phyloP scores from a whole-genome alignment of 1,140 invertebrate species.

The Pseudomyrmex dendroicus region DNA sequence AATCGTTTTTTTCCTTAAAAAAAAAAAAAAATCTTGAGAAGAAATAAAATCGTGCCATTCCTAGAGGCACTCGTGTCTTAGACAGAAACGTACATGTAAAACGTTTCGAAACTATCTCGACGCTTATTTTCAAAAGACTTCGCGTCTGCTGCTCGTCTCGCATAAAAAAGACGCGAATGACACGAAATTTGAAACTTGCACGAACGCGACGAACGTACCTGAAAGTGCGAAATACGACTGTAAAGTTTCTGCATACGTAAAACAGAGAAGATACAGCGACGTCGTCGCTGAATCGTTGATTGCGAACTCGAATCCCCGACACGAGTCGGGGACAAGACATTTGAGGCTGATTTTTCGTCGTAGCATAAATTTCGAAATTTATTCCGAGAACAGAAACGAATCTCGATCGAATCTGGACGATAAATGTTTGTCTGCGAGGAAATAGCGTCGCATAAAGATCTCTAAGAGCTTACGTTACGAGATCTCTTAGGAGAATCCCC shows the following conservation, averaged over 20 bases:
- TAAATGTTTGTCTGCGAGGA: not conserved
- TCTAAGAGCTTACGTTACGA: not conserved
- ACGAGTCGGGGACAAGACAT: no score
- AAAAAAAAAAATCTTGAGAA: not conserved
- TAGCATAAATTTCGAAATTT: not conserved
- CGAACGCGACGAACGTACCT: not conserved
- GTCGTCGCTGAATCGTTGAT: not conserved
- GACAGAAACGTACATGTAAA: constrained; percentile 1
- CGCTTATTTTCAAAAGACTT: not conserved
- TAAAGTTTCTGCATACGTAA: constrained; percentile 18
- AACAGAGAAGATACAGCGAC: constrained; percentile 13
- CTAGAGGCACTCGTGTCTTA: not conserved
- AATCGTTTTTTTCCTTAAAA: not conserved
- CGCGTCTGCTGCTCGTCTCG: not conserved
- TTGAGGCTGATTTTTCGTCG: not conserved
- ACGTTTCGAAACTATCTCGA: constrained; percentile 24
- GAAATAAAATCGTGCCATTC: constrained; percentile 8
- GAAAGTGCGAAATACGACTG: constrained; percentile 21
- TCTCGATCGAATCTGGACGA: not conserved
- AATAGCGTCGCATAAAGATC: not conserved
- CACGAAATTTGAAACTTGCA: constrained; percentile 11
- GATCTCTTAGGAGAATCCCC: not conserved
- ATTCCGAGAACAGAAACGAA: not conserved
- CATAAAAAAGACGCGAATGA: constrained; percentile 7
- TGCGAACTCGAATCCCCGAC: not conserved